Conservation (phyloP, 2,888 invertebrate genomes). For the Spisula subtruncata region DNA sequence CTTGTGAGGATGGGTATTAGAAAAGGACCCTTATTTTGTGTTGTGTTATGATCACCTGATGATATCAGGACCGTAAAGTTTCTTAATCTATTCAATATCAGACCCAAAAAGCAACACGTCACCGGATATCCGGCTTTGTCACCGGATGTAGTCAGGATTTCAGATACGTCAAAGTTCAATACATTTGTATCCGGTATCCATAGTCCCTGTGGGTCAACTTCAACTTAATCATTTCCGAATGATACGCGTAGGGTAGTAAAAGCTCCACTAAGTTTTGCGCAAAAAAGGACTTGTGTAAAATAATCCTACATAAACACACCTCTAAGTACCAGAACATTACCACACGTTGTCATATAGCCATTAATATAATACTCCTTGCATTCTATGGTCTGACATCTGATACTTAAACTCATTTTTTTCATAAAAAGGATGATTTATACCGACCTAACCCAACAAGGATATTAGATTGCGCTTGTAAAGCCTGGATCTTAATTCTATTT, state of each 20-base stretch:
- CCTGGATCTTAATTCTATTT: no score
- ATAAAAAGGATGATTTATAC: background rate
- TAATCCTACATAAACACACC: conserved; percentile 4
- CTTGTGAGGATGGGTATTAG: no score
- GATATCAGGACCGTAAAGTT: no score
- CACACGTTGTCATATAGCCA: background rate
- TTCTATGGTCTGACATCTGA: background rate
- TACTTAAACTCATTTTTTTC: background rate
- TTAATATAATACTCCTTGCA: background rate
- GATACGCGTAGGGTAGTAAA: background rate
- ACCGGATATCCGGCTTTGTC: no score
- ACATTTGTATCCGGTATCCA: background rate
- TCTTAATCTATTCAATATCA: no score
- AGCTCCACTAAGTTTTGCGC: background rate
- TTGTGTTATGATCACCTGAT: no score
- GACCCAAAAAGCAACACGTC: no score
- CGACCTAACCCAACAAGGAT: no score
- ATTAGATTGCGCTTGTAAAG: no score
- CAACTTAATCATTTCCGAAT: background rate
- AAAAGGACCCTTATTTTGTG: no score
- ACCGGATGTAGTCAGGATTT: no score
- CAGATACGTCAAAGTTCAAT: background rate
- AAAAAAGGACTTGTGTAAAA: background rate
- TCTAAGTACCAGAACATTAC: background rate
- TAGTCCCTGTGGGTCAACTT: no score